These are phyloP conservation scores for Hepsetus odoe DNA, from an alignment of 2,113 vertebrate species.

Conservation along the genomic window DNA sequence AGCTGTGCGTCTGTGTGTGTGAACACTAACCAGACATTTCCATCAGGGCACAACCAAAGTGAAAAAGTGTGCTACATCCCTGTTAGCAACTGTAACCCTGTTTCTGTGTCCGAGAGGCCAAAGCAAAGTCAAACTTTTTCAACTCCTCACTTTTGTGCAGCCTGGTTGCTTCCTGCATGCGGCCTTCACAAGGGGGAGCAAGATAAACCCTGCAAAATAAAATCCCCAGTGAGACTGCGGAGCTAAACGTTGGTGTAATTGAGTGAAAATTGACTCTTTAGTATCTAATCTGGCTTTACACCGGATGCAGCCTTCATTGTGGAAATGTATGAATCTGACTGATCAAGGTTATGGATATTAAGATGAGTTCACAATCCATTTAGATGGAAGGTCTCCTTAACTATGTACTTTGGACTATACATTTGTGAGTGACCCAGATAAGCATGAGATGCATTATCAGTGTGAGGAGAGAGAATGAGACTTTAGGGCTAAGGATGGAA, in stretches of 20 bases:
- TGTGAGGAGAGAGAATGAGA: conserved; percentile 27
- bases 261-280: not conserved
- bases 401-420: not conserved
- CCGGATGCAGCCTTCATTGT: not conserved
- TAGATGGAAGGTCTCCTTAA: not conserved
- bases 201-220: not conserved
- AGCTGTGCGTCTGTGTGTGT: conserved; percentile 44
- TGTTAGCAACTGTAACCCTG: conserved; percentile 54
- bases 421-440: conserved; percentile 16
- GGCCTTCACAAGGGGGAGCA: not conserved
- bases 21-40: conserved; percentile 67
- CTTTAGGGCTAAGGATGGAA: conserved; percentile 39
- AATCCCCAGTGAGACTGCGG: not conserved
- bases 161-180: not conserved
- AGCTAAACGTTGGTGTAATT: not conserved
- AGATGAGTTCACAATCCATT: not conserved
- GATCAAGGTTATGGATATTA: not conserved
- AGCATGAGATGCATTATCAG: conserved; percentile 9
- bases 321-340: not conserved
- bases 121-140: conserved; percentile 3
- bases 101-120: not conserved
- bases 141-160: not conserved
- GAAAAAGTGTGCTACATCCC: conserved; percentile 52
- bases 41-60: conserved; percentile 62
- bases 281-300: not conserved